phyloP scores from a whole-genome alignment of 2,797 vertebrate genomes.

The Tenualosa thibaudeaui region DNA sequence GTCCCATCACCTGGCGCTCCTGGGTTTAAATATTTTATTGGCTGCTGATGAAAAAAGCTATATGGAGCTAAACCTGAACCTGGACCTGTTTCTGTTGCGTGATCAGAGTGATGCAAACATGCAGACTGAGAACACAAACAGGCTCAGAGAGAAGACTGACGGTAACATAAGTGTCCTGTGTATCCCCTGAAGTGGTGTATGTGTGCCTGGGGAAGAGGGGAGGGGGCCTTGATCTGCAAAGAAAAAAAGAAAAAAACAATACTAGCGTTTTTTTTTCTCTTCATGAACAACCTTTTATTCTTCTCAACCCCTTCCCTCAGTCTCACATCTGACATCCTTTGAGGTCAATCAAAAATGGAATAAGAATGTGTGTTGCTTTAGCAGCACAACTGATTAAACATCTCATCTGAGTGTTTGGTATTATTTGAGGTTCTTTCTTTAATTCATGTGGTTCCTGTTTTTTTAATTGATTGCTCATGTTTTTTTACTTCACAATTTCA shows the following conservation, averaged over 20 bases:
- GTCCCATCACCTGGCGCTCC: background rate
- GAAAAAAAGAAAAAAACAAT: slow-evolving; percentile 14
- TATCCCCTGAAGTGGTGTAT: slow-evolving; percentile 61
- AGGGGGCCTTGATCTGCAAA: background rate
- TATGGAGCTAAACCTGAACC: background rate
- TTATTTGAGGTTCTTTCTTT: background rate
- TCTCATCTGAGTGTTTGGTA: no score
- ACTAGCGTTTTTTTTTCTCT: background rate
- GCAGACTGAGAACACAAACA: slow-evolving; percentile 43
- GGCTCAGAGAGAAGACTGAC: slow-evolving; percentile 35
- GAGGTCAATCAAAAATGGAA: background rate
- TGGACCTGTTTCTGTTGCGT: slow-evolving; percentile 28
- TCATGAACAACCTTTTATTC: background rate
- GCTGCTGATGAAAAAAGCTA: background rate
- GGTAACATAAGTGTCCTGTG: slow-evolving; percentile 57
- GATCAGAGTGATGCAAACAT: slow-evolving; percentile 39
- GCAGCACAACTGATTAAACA: no score
- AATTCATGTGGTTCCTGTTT: no score
- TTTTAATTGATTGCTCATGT: no score
- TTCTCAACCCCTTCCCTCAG: background rate
- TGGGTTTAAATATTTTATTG: slow-evolving; percentile 10
- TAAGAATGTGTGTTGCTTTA: no score
- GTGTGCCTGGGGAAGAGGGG: slow-evolving; percentile 38
- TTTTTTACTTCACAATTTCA: no score
- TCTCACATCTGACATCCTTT: background rate